phyloP scores from a whole-genome alignment of 1,140 invertebrate genomes.

The Elymnias hypermnestra region DNA sequence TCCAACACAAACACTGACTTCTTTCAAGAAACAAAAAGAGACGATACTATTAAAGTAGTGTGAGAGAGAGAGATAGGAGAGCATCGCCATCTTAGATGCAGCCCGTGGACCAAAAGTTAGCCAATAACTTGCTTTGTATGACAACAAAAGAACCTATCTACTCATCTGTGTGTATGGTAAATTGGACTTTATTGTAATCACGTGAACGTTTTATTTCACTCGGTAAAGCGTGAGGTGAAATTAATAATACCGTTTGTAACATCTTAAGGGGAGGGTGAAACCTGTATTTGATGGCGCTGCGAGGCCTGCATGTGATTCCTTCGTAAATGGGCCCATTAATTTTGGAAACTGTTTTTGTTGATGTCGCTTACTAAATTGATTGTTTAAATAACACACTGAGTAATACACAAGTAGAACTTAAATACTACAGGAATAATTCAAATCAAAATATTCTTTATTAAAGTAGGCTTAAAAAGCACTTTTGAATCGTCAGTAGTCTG shows the following conservation, averaged over 20 bases:
- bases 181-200: conserved; percentile 32
- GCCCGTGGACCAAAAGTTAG: conserved; percentile 64
- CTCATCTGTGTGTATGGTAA: conserved; percentile 18
- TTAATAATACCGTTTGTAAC: conserved; percentile 55
- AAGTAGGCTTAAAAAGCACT: too few species aligned
- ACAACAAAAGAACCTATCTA: conserved; percentile 39
- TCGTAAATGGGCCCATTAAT: conserved; percentile 29
- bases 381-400: not conserved
- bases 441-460: too few species aligned
- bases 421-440: too few species aligned
- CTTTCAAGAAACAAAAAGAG: conserved; percentile 58
- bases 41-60: conserved; percentile 20
- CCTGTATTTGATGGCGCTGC: conserved; percentile 41
- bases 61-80: conserved; percentile 30
- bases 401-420: too few species aligned
- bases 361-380: conserved; percentile 2
- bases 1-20: conserved; percentile 53
- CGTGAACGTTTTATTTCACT: conserved; percentile 29
- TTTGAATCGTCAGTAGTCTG: too few species aligned
- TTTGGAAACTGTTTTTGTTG: conserved; percentile 14
- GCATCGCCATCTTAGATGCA: conserved; percentile 70
- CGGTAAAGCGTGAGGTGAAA: conserved; percentile 25
- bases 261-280: conserved; percentile 50
- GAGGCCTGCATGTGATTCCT: conserved; percentile 42
- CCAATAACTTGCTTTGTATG: conserved; percentile 50